Base-by-base conservation (phyloP, 2,888 invertebrate species). In the Adineta ricciae region DNA sequence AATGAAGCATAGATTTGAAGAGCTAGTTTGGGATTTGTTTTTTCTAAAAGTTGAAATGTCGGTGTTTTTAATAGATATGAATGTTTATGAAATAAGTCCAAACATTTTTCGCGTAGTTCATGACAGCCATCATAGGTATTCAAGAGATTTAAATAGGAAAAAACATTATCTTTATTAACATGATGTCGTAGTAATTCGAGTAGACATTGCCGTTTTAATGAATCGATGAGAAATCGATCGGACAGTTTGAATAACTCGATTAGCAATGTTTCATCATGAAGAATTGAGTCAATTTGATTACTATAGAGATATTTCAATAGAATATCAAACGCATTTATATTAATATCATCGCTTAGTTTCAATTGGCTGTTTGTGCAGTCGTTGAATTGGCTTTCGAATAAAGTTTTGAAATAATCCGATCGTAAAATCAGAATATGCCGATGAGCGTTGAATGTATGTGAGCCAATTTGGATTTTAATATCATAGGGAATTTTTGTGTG, bases 241-340 rank as follows among this genome's bases (percentile, higher is more conserved):
- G 78, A 21, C 41, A 78, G n/a, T 78, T 78, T 78, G 41, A 78
- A 78, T 78, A 78, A n/a, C n/a, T 78, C 78, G 41, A 78, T 78
- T 41, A 78, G 24, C 41, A 41, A 78, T 41, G 24, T 41, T 41
- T 78, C 78, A 41, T 41, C 41, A 14, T 78, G 38, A 41, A 41
- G 9, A 3, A 21, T n/a, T 9, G 3, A 11, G n/a, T 78, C 78
- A 41, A 38, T 78, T 24, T n/a, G 38, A 41, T 41, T 41, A n/a
- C 41, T 41, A 78, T 78, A 78, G 2, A 78, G n/a, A 41, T 78
- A 78, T 78, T 78, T 78, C 0, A 78, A 3, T 41, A 78, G n/a
- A 8, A 78, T 41, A 21, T 78, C 41, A 32, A 78, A 78, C 24
- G 78, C 41, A 78, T 78, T 41, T 1, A 38, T 41, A 78, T 78